These are phyloP conservation scores for Entomyzon cyanotis DNA, from an alignment of 2,113 vertebrate species.

Conservation along the genomic window DNA sequence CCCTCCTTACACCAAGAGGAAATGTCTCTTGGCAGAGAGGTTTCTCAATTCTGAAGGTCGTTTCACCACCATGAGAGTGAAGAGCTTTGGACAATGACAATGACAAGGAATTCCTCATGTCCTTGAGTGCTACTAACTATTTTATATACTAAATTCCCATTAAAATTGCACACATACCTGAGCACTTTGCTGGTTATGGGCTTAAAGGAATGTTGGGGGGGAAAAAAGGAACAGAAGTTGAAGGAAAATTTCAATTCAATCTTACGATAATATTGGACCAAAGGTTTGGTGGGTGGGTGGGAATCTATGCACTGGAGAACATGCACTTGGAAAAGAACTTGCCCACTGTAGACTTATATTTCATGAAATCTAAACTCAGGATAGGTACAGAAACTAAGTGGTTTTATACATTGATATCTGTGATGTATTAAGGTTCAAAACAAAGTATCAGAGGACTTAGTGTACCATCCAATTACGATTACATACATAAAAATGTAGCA, in stretches of 20 bases:
- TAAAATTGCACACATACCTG: slow-evolving; percentile 11
- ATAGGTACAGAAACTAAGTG: background rate
- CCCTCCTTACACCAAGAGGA: background rate
- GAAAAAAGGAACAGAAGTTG: background rate
- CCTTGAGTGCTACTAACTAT: background rate
- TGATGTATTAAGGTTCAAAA: background rate
- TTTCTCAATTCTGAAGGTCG: background rate
- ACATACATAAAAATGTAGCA: background rate
- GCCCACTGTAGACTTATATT: background rate
- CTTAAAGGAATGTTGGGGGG: background rate
- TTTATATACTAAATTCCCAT: background rate
- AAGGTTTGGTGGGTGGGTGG: background rate
- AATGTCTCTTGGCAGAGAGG: background rate
- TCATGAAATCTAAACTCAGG: background rate
- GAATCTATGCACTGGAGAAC: background rate
- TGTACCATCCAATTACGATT: background rate
- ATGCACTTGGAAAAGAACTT: background rate
- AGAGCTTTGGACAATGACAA: background rate
- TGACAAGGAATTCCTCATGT: background rate
- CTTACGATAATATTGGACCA: background rate
- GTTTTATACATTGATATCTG: background rate
- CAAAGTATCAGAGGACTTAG: background rate
- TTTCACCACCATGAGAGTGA: background rate
- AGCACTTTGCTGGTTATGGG: slow-evolving; percentile 12
- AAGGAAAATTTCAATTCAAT: slow-evolving; percentile 24